Conservation (phyloP, 2,797 vertebrate genomes). For the Phalloptychus januarius region DNA sequence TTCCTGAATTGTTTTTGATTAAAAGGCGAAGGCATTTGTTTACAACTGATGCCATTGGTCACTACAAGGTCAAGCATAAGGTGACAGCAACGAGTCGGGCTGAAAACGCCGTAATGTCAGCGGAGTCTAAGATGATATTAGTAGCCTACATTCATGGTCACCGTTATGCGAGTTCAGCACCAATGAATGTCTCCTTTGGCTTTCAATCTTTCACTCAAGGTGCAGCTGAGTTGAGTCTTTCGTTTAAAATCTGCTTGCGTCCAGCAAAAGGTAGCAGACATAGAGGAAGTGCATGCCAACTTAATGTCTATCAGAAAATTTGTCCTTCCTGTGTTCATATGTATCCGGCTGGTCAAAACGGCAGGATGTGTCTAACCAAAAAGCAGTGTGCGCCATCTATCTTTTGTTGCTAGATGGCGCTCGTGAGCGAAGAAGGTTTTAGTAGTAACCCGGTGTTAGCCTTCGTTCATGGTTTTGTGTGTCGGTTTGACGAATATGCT, state of each 20-base stretch:
- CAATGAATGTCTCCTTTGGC: not conserved
- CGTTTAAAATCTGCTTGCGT: not conserved
- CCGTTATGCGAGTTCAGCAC: not conserved
- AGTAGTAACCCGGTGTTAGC: not conserved
- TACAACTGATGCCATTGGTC: not conserved
- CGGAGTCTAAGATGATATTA: not conserved
- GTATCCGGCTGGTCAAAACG: too few species aligned
- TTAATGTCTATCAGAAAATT: not conserved
- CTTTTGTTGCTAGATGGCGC: too few species aligned
- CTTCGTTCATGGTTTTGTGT: not conserved
- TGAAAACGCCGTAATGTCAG: not conserved
- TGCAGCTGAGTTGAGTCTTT: not conserved
- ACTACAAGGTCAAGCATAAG: not conserved
- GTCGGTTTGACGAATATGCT: not conserved
- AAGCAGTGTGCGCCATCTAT: too few species aligned
- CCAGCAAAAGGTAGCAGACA: not conserved
- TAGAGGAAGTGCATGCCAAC: not conserved
- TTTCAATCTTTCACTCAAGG: not conserved
- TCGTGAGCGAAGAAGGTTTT: too few species aligned
- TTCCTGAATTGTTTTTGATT: not conserved
- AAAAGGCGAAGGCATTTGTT: not conserved
- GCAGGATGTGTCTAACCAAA: not conserved
- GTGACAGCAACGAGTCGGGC: not conserved
- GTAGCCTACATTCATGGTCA: not conserved
- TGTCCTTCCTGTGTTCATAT: not conserved